Evolutionary conservation across 1,140 invertebrate genomes (phyloP), one percentile per base, ranked within the genome.

Genomic region (Diprion similis): DNA sequence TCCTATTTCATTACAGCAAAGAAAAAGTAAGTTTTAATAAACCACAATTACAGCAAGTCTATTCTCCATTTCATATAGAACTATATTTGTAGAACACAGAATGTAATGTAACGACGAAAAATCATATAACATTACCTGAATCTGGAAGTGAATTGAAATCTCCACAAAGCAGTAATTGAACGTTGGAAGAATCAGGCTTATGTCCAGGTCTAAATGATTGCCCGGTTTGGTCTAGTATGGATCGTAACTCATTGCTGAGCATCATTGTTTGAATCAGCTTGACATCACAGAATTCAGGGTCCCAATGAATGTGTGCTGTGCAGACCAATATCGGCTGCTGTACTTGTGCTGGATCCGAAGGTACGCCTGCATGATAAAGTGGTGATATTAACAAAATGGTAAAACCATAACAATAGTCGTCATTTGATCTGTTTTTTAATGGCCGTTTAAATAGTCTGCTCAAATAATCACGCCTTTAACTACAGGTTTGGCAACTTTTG

Each of bases 201-300:
- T 92, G 90, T 17, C 89, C 89, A 72, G 90, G 89, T 77, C 91
- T 84, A 78, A 93, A 93, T 70, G 91, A 91, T 78, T 92, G 89
- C 68, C 90, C 90, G 64, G 94, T 93, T 85, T 97, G 94, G 80
- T 97, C 95, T 68, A 96, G 89, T 78, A 97, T 96, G 66, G 90
- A 91, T 80, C 94, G 92, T 73, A 96, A 87, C 88, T 99, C 98
- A 85, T 97, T 95, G 88, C 97, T 96, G 75, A 99, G 89, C 98
- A 99, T 99, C 96, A 99, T 99, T 24, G 96, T 99, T 88, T 99
- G 99, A 76, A 99, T 99, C 1, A 99, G 90, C 89, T 99, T 99
- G n/a, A 99, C 99, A 88, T 99, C 99, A 83, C 97, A 99, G 86
- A 95, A 99, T 89, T 99, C 98, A 1, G 99, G 99, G 91, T 99